Evolutionary conservation across 2,888 invertebrate genomes (phyloP), one percentile per base, ranked within the genome.

Genomic region (Vesta saturnalis): DNA sequence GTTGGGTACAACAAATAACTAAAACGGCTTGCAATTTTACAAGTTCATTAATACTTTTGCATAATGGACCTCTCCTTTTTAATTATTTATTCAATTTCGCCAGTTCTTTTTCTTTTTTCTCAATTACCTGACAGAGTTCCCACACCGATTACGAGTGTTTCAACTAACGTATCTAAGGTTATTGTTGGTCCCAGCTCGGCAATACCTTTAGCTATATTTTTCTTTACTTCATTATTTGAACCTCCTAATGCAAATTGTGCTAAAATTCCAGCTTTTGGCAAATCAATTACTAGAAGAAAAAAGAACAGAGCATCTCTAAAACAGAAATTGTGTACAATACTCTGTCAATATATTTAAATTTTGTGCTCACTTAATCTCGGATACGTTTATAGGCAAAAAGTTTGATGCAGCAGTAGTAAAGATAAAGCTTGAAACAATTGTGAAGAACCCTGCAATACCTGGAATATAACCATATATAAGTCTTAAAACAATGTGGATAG

Each of bases 361-460:
- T 87, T 90, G 90, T 83, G 19, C 56, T 56, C 56, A 94, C 94
- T 95, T 95, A 43, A 97, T 88, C 80, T 96, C 95, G 0, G 94
- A 91, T 59, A 96, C 86, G 79, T 96, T 94, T 79, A 92, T 94
- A 79, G 93, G 92, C 68, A 96, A 89, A 79, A 96, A 88, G 83
- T 95, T 95, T 52, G 96, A 90, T 55, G 96, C 91, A 16, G 93
- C 93, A 52, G 95, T 93, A 56, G 96, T 96, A 85, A 97, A 97
- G 58, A 96, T 92, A 80, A 97, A 94, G 81, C 96, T 96, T 61
- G 96, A 96, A 80, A 96, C 94, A 5, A 97, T 94, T 0, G 96
- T 96, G 81, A 97, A 96, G 30, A 97, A 87, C 15, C 94, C 96
- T 47, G 96, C 94, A 71, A 97, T 93, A 75, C 95, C 94, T 93